phyloP scores from a whole-genome alignment of 1,140 invertebrate species.

The Melipona quadrifasciata region DNA sequence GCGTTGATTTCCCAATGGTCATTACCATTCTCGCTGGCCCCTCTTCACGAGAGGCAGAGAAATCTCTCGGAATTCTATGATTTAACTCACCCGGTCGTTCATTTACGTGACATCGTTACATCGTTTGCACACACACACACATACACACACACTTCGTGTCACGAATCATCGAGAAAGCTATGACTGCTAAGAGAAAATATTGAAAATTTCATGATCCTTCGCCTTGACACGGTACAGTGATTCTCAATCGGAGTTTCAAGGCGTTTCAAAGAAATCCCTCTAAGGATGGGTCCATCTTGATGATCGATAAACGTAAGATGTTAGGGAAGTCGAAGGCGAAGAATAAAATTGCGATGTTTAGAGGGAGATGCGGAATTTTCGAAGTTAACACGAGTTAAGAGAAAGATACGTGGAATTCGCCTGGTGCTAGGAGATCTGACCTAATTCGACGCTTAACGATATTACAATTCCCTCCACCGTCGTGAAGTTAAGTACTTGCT shows the following conservation, averaged over 20 bases:
- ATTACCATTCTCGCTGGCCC: conserved; percentile 3
- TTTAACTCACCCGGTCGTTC: neutral
- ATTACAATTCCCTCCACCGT: conserved; percentile 3
- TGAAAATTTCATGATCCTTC: neutral
- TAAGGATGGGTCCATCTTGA: neutral
- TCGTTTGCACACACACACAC: too few species aligned
- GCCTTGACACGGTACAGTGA: neutral
- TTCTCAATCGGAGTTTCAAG: neutral
- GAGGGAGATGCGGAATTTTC: neutral
- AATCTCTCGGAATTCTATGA: neutral
- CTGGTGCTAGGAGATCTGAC: neutral
- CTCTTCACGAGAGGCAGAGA: neutral
- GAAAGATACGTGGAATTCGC: neutral
- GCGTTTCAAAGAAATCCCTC: neutral
- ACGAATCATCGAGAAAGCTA: neutral
- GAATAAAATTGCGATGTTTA: too few species aligned
- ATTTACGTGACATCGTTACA: neutral
- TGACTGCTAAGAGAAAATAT: neutral
- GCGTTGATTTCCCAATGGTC: conserved; percentile 33
- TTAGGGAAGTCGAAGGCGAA: neutral
- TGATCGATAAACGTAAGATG: neutral
- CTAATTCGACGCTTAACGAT: conserved; percentile 1
- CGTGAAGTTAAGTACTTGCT: conserved; percentile 8
- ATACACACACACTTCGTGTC: too few species aligned
- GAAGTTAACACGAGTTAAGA: neutral